Evolutionary conservation across 2,888 invertebrate species (phyloP), one percentile per base, ranked within the genome.

Genomic region (Mimumesa dahlbomi): DNA sequence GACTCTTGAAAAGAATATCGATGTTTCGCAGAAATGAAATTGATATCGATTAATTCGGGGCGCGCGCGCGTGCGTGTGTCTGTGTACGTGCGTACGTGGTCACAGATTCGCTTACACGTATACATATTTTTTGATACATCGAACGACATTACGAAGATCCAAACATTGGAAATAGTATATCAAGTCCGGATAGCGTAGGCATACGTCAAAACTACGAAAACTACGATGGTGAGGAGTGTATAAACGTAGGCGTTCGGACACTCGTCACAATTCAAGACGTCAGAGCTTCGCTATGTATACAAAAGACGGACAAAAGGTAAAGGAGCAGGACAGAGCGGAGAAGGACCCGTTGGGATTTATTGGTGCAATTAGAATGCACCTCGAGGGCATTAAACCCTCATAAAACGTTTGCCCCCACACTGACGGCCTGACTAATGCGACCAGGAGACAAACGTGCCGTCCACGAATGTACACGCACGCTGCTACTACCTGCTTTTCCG

Each of bases 281-380:
- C 9, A 38, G 25, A 36, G 45, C 11, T 36, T 21, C 1, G 25
- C 4, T 18, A 16, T 7, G 13, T 19, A 13, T 22, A 40, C 31
- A 25, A 14, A 58, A 31, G 38, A 38, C 38, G n/a, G 46, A 1
- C 56, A 22, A 56, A 57, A 58, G 49, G 29, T 40, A 54, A 45
- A 45, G 40, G 43, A 52, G 42, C 9, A 42, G 19, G 49, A 63
- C 42, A 49, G 53, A 49, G n/a, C 29, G 48, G 36, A 48, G 63
- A 73, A 79, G 56, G 80, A 84, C 79, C 82, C 81, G 84, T 82
- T 78, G 82, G 84, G 88, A 88, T 88, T 89, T 88, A 88, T 88
- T 86, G 87, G 81, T 75, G 85, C 86, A 88, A 89, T 89, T 88
- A 87, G 85, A 87, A 86, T 86, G 86, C 88, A 87, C 85, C 86